Conservation (phyloP, 2,888 invertebrate genomes). For the Baronia brevicornis region DNA sequence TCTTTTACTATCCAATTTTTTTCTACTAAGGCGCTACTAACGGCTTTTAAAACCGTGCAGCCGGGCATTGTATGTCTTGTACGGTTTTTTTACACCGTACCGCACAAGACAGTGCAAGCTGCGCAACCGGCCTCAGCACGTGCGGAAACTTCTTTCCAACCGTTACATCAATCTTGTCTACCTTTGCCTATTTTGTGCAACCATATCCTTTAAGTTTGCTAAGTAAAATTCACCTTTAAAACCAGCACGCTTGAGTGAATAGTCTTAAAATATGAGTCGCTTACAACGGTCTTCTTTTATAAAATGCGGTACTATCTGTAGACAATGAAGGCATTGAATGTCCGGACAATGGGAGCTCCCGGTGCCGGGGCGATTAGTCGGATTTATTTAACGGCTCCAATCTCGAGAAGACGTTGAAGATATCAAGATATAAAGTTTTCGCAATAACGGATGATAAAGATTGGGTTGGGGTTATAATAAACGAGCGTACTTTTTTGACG, state of each 20-base stretch:
- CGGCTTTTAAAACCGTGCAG: conserved; percentile 13
- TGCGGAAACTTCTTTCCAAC: conserved; percentile 58
- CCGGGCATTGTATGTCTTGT: conserved; percentile 18
- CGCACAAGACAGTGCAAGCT: conserved; percentile 20
- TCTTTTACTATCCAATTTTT: conserved; percentile 16
- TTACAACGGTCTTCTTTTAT: conserved; percentile 27
- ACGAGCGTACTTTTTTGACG: conserved; percentile 14
- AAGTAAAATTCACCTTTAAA: conserved; percentile 27
- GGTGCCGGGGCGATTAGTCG: conserved; percentile 51
- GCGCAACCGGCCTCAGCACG: conserved; percentile 64
- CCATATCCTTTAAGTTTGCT: conserved; percentile 29
- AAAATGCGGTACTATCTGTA: conserved; percentile 32
- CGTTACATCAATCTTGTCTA: conserved; percentile 71
- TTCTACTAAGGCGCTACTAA: conserved; percentile 11
- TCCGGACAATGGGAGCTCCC: conserved; percentile 55
- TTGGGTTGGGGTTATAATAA: conserved; percentile 14
- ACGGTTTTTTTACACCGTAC: conserved; percentile 23
- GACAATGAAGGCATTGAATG: conserved; percentile 58
- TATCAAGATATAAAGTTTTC: conserved; percentile 22
- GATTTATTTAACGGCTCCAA: conserved; percentile 63
- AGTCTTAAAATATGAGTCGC: conserved; percentile 19
- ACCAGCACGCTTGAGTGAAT: conserved; percentile 23
- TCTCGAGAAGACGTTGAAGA: conserved; percentile 30
- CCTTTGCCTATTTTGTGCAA: conserved; percentile 52
- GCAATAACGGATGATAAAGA: conserved; percentile 17